These are phyloP conservation scores for Centruroides vittatus DNA, from an alignment of 1,140 invertebrate species.

Conservation along the genomic window DNA sequence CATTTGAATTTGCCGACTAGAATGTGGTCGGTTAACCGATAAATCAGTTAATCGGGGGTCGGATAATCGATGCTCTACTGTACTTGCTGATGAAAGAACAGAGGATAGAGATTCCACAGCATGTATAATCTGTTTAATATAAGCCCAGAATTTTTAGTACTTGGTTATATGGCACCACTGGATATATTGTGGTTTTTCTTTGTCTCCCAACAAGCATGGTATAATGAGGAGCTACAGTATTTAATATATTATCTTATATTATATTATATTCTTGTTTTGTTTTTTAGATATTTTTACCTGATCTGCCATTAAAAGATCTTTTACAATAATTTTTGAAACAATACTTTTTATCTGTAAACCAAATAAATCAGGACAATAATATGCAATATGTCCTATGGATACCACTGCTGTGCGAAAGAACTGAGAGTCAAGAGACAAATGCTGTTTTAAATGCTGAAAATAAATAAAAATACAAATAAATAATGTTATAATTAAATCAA, in stretches of 20 bases:
- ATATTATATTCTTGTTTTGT: background rate
- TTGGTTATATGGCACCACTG: background rate
- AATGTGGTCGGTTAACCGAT: too few species aligned
- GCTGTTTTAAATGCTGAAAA: constrained; percentile 32
- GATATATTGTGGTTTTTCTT: too few species aligned
- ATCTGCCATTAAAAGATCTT: constrained; percentile 83
- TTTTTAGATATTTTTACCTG: constrained; percentile 18
- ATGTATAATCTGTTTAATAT: too few species aligned
- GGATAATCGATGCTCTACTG: too few species aligned
- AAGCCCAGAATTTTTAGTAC: too few species aligned
- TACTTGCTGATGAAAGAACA: too few species aligned
- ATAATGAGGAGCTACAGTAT: background rate
- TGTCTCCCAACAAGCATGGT: background rate
- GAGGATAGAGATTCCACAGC: too few species aligned
- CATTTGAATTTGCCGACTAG: too few species aligned
- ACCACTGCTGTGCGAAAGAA: constrained; percentile 88
- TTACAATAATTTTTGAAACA: constrained; percentile 87
- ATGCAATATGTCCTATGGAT: constrained; percentile 83
- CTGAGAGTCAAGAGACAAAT: constrained; percentile 56
- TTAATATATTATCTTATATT: background rate
- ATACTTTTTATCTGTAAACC: constrained; percentile 81
- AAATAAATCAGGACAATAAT: constrained; percentile 73
- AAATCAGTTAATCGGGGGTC: too few species aligned
- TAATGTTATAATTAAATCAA: too few species aligned
- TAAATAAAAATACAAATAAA: background rate